Conservation (phyloP, 1,140 invertebrate genomes). For the Gryllus bimaculatus region DNA sequence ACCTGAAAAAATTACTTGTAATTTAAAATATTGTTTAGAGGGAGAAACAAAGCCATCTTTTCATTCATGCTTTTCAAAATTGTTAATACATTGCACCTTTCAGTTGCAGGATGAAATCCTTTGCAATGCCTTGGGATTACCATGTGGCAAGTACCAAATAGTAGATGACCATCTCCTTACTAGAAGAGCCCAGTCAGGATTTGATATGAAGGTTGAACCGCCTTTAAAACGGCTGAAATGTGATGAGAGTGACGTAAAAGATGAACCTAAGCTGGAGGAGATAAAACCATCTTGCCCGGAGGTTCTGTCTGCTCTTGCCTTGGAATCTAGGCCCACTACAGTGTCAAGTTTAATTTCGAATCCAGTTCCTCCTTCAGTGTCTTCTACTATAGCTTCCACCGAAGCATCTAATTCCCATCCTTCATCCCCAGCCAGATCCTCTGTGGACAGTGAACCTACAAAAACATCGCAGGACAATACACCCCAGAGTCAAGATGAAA, state of each 20-base stretch:
- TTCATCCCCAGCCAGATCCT: neutral
- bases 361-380: neutral
- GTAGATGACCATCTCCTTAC: slow-evolving; percentile 16
- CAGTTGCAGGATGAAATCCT: slow-evolving; percentile 17
- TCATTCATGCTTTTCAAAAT: too few relatives aligned
- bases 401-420: neutral
- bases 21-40: too few relatives aligned
- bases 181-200: neutral
- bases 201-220: neutral
- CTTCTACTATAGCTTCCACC: neutral
- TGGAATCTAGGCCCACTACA: neutral
- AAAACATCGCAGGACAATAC: neutral
- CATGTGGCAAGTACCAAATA: slow-evolving; percentile 13
- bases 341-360: too few relatives aligned
- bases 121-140: slow-evolving; percentile 10
- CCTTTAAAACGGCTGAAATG: neutral
- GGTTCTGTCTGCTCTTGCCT: slow-evolving; percentile 9
- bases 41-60: too few relatives aligned
- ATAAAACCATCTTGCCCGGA: slow-evolving; percentile 3
- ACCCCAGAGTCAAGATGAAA: neutral
- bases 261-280: neutral
- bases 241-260: neutral
- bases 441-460: neutral
- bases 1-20: too few relatives aligned
- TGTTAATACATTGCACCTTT: too few relatives aligned